These are phyloP conservation scores for Talpa occidentalis DNA, from an alignment of 2,113 vertebrate species.

Conservation along the genomic window DNA sequence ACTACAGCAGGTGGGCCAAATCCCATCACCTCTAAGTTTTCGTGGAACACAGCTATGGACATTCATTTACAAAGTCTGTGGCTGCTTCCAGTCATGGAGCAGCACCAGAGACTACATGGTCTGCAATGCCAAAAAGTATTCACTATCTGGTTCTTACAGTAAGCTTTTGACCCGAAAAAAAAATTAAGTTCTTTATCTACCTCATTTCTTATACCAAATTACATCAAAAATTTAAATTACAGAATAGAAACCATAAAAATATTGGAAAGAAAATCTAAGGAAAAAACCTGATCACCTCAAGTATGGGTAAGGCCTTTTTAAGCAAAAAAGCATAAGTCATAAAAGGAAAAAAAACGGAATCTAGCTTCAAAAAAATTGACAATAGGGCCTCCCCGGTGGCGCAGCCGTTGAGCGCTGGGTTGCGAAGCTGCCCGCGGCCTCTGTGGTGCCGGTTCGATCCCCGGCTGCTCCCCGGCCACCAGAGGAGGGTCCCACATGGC, in stretches of 20 bases:
- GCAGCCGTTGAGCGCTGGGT: too few relatives aligned
- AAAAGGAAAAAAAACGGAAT: background rate
- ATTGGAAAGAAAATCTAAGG: constrained; percentile 10
- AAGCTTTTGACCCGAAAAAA: constrained; percentile 8
- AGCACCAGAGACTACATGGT: background rate
- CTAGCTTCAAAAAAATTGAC: constrained; percentile 25
- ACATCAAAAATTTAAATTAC: constrained; percentile 15
- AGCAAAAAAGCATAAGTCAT: constrained; percentile 30
- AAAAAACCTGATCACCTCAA: background rate
- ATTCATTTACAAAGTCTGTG: background rate
- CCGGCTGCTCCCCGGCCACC: too few relatives aligned
- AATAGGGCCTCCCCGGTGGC: too few relatives aligned
- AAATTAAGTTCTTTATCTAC: background rate
- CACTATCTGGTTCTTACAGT: background rate
- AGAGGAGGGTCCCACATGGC: too few relatives aligned
- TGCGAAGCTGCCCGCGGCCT: too few relatives aligned
- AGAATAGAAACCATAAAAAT: background rate
- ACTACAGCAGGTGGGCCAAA: constrained; percentile 13
- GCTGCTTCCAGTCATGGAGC: background rate
- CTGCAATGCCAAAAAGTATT: constrained; percentile 11
- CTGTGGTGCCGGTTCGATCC: too few relatives aligned
- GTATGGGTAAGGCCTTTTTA: background rate
- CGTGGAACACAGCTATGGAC: background rate
- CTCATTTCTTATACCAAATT: constrained; percentile 18
- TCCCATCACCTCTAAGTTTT: background rate